These are phyloP conservation scores for Sesia apiformis DNA, from an alignment of 2,888 invertebrate genomes.

Conservation along the genomic window DNA sequence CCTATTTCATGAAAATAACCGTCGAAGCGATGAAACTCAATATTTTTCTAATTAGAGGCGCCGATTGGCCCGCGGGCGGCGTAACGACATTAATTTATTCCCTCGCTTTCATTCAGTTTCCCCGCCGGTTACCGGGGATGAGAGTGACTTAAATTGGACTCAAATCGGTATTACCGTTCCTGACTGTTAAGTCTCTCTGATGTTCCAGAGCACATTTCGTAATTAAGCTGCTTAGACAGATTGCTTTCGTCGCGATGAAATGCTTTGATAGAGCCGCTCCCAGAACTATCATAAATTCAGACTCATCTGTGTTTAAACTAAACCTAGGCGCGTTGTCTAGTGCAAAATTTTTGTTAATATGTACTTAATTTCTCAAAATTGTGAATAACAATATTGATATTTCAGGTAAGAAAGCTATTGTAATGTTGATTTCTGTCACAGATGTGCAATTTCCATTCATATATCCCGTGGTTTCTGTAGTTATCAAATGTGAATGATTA, in stretches of 20 bases:
- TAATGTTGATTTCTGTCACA: too few species aligned
- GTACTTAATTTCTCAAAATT: too few species aligned
- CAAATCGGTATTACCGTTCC: slow-evolving; percentile 40
- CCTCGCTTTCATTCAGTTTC: slow-evolving; percentile 42
- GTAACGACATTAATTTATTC: slow-evolving; percentile 49
- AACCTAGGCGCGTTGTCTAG: too few species aligned
- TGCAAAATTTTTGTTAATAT: too few species aligned
- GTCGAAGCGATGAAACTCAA: slow-evolving; percentile 17
- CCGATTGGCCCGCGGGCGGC: slow-evolving; percentile 22
- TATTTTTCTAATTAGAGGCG: slow-evolving; percentile 37
- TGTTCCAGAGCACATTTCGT: slow-evolving; percentile 52
- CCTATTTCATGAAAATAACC: background rate
- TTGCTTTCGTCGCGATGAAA: slow-evolving; percentile 40
- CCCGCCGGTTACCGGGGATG: slow-evolving; percentile 25
- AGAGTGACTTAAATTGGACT: slow-evolving; percentile 36
- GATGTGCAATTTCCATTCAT: too few species aligned
- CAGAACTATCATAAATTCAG: background rate
- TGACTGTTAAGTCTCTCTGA: slow-evolving; percentile 37
- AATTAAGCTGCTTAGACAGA: slow-evolving; percentile 52
- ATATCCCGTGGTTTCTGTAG: too few species aligned
- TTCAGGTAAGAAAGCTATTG: too few species aligned
- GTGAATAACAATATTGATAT: too few species aligned
- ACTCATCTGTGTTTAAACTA: too few species aligned
- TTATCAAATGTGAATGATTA: too few species aligned
- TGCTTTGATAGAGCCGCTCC: slow-evolving; percentile 12